Evolutionary conservation across 1,140 invertebrate genomes (phyloP), one percentile per base, ranked within the genome.

Genomic region (Macrobrachium nipponense): DNA sequence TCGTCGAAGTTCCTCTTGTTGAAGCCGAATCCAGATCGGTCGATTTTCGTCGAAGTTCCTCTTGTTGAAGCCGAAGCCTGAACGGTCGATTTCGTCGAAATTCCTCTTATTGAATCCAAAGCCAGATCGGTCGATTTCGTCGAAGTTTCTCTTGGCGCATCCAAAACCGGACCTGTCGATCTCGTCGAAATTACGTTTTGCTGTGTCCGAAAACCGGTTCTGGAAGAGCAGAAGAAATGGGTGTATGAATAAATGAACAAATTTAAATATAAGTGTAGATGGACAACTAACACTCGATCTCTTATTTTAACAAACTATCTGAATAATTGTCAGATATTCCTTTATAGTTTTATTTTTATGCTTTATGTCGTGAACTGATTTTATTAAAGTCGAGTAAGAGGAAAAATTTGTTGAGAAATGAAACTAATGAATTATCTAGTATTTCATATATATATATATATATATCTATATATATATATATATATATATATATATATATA

Each of bases 1-100:
- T 94, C 93, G 87, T 94, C 92, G 36, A 94, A 94, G 90, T 94
- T 94, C 72, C 92, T 91, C 90, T 93, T 94, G 51, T 89, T 90
- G 81, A 92, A 91, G 86, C 90, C 90, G 88, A 93, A 91, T 27
- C 90, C 91, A 8, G 91, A 91, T 88, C 92, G 91, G 89, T 93
- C 93, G 76, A 93, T 93, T 90, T 89, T 93, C 93, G 85, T 94
- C 93, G 86, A 94, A 92, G 95, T 96, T 92, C 92, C 93, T 92
- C 91, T 88, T 77, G 70, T 23, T 27, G 64, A 79, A 84, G 43
- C 92, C 91, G 88, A 93, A 94, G 51, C 93, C 93, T 86, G 92
- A 92, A 17, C 92, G 91, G 89, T 94, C 93, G 87, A 94, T 94
- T 88, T 94, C 93, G 87, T 94, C 92, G 23, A 94, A 94, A 90